Evolutionary conservation across 2,113 vertebrate genomes (phyloP), one percentile per base, ranked within the genome.

Genomic region (Phaetusa simplex): DNA sequence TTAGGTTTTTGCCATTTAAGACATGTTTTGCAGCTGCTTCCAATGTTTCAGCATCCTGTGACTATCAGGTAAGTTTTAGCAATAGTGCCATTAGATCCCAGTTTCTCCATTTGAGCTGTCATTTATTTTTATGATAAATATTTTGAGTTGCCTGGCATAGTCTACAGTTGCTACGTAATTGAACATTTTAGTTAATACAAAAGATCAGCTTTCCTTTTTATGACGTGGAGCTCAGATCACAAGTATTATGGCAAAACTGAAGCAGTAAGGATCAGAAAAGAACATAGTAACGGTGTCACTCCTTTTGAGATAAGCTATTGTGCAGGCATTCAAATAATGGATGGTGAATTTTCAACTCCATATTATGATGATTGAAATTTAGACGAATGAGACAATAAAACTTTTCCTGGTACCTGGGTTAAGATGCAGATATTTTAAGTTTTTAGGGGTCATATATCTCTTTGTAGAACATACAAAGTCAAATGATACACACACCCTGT

Each of bases 401-500:
- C 30, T 27, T 84, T 59, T 52, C 11, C 29, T 47, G 42, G 38
- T 27, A 77, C 34, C 49, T 32, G 22, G 42, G 70, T 72, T 71
- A 86, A 70, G 49, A 11, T 88, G 23, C 6, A 88, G 47, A 7
- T 52, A 67, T n/a, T 53, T 72, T 42, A 84, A 49, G 20, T 26
- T 86, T 79, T 81, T 42, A 88, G 38, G 12, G 11, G 34, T 67
- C 45, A n/a, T 8, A 66, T 3, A 55, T 0, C 2, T 69, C 23
- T 69, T 38, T 59, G 26, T n/a, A 56, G 61, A 74, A 61, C 30
- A 45, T 4, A 47, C 5, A 5, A 36, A 84, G 38, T 2, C n/a
- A 22, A 92, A 88, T 8, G 24, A 88, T 16, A 61, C 0, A 0
- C 19, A 34, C 11, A 5, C 6, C 12, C 10, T 9, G 2, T 13